A percentile compares a stretch with the other conserved stretches of the same genome.
Conservation (phyloP, 53 echinoderm and acorn worm species). For the Glandiceps talaboti region DNA sequence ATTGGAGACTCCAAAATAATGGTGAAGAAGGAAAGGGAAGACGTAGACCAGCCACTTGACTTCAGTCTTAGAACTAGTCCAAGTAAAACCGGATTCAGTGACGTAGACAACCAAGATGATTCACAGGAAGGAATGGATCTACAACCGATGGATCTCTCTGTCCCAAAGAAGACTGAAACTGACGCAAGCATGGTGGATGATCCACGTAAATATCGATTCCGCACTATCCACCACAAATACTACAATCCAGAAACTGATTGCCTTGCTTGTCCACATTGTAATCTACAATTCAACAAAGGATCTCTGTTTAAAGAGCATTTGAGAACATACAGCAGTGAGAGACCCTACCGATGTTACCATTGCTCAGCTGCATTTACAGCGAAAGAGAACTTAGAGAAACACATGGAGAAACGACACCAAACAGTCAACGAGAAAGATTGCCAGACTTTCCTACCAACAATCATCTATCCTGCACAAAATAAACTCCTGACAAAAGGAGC, state of each 20-base stretch:
- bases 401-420: slow-evolving; percentile 66
- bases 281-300: slow-evolving; percentile 40
- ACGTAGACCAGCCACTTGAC: slow-evolving; percentile 67
- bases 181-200: not conserved
- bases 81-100: not conserved
- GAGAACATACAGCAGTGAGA: slow-evolving; percentile 66
- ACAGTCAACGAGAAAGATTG: slow-evolving; percentile 24
- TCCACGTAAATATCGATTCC: slow-evolving; percentile 45
- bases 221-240: slow-evolving; percentile 73
- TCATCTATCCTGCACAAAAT: slow-evolving; percentile 82
- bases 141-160: slow-evolving; percentile 57
- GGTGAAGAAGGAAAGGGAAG: slow-evolving; percentile 8
- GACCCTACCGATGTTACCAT: slow-evolving; percentile 72
- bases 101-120: not conserved
- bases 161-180: slow-evolving; percentile 36
- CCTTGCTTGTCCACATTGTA: slow-evolving; percentile 82
- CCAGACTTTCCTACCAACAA: slow-evolving; percentile 81
- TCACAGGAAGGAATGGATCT: not conserved
- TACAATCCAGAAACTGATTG: slow-evolving; percentile 68
- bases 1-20: too few species aligned
- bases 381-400: slow-evolving; percentile 74
- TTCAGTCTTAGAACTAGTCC: slow-evolving; percentile 46
- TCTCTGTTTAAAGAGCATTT: slow-evolving; percentile 76
- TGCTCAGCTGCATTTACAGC: slow-evolving; percentile 88
- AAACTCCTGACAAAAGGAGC: slow-evolving; percentile 42